Evolutionary conservation across 2,797 vertebrate species (phyloP).

Genomic region (Pseudomugil tenellus): DNA sequence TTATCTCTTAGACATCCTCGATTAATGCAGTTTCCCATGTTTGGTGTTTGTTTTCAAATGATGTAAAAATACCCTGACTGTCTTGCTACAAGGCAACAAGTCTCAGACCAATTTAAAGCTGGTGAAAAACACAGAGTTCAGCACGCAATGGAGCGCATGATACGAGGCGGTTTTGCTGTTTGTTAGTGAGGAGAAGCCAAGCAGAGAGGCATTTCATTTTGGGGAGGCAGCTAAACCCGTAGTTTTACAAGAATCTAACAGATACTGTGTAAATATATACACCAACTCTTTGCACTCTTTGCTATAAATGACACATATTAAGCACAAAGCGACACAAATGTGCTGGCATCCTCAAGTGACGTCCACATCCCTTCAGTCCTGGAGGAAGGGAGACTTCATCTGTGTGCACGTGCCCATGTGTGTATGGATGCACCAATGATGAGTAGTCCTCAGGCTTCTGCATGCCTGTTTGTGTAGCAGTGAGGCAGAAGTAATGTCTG

Average conservation of each 20-base stretch:
- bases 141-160: conserved; percentile 43
- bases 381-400: conserved; percentile 37
- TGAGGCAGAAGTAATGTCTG: conserved; percentile 75
- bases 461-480: conserved; percentile 77
- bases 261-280: conserved; percentile 11
- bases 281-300: conserved; percentile 35
- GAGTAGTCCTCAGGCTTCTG: conserved; percentile 66
- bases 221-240: conserved; percentile 49
- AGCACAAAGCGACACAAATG: conserved; percentile 65
- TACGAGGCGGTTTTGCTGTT: conserved; percentile 33
- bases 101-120: conserved; percentile 34
- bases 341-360: conserved; percentile 60
- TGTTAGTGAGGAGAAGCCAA: conserved; percentile 44
- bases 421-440: conserved; percentile 37
- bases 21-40: not conserved
- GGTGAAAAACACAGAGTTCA: conserved; percentile 38
- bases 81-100: conserved; percentile 49
- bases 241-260: conserved; percentile 6
- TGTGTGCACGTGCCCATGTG: conserved; percentile 30
- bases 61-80: conserved; percentile 3
- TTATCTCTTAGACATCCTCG: conserved; percentile 16
- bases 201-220: conserved; percentile 41
- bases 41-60: conserved; percentile 23
- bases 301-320: conserved; percentile 48
- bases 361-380: conserved; percentile 59